phyloP scores from a whole-genome alignment of 2,888 invertebrate species.

The Chalcosyrphus nemorum region DNA sequence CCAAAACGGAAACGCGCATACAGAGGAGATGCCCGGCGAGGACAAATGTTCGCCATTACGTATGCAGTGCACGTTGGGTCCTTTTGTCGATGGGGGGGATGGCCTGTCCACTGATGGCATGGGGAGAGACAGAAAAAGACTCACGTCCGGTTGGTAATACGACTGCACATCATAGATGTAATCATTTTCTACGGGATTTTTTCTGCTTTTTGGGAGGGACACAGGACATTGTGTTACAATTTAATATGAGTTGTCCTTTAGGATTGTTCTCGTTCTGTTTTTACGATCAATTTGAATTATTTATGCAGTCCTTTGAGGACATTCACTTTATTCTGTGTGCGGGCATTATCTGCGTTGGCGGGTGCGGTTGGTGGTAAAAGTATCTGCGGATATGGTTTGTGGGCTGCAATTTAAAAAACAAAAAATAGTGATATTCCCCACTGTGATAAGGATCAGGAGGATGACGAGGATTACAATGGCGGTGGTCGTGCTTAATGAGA shows the following conservation, averaged over 20 bases:
- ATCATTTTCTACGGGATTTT: conserved; percentile 28
- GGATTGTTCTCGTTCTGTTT: conserved; percentile 12
- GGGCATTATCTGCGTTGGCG: conserved; percentile 15
- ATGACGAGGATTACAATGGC: conserved; percentile 16
- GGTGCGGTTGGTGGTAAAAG: background rate
- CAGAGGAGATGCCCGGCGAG: conserved; percentile 12
- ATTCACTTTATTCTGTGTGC: conserved; percentile 17
- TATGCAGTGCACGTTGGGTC: conserved; percentile 37
- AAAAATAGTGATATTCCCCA: background rate
- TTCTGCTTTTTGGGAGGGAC: background rate
- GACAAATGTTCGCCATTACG: conserved; percentile 4
- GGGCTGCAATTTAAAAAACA: conserved; percentile 25
- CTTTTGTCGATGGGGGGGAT: background rate
- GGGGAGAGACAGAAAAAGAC: background rate
- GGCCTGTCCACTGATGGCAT: background rate
- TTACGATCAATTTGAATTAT: conserved; percentile 64
- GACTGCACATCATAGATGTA: conserved; percentile 33
- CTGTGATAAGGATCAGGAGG: conserved; percentile 1
- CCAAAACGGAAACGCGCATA: conserved; percentile 10
- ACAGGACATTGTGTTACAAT: conserved; percentile 23
- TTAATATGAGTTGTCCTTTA: conserved; percentile 27
- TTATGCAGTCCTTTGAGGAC: conserved; percentile 31
- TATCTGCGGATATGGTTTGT: background rate
- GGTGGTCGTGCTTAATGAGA: conserved; percentile 15
- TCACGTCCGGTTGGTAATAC: conserved; percentile 34